Conservation (phyloP, 2,113 vertebrate species). For the Neogale vison region DNA sequence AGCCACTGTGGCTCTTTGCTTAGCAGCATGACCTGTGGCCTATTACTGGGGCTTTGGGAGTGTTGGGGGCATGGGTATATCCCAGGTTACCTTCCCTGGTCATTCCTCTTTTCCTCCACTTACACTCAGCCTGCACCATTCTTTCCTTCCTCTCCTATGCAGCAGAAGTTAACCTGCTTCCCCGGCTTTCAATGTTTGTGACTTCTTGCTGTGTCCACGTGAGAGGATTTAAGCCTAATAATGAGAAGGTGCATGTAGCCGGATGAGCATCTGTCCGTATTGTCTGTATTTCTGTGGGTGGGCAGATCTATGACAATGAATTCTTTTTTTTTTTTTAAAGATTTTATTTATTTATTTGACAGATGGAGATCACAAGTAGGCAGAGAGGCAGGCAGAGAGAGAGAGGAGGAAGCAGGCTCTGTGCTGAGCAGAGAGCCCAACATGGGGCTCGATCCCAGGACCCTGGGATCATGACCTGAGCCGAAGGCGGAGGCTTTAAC, state of each 20-base stretch:
- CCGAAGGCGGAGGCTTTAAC: too few species aligned
- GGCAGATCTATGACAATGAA: background rate
- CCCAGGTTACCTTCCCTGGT: background rate
- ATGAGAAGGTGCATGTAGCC: background rate
- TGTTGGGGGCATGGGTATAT: background rate
- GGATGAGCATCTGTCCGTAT: conserved; percentile 39
- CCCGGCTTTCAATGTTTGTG: background rate
- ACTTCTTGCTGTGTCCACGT: background rate
- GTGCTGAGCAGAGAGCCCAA: too few species aligned
- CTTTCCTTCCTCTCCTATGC: background rate
- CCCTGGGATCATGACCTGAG: too few species aligned
- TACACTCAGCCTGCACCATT: background rate
- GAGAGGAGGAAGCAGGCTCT: too few species aligned
- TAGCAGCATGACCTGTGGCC: background rate
- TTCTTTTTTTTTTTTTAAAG: background rate
- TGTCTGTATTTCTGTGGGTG: conserved; percentile 28
- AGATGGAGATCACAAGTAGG: too few species aligned
- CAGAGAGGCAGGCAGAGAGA: too few species aligned
- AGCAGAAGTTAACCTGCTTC: background rate
- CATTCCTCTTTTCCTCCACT: background rate
- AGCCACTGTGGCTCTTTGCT: background rate
- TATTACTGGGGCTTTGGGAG: background rate
- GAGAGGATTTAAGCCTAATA: background rate
- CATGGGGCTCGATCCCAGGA: too few species aligned
- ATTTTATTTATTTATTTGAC: too few species aligned